Base-by-base conservation (phyloP, 1,140 invertebrate species). In the Augochlora pura region DNA sequence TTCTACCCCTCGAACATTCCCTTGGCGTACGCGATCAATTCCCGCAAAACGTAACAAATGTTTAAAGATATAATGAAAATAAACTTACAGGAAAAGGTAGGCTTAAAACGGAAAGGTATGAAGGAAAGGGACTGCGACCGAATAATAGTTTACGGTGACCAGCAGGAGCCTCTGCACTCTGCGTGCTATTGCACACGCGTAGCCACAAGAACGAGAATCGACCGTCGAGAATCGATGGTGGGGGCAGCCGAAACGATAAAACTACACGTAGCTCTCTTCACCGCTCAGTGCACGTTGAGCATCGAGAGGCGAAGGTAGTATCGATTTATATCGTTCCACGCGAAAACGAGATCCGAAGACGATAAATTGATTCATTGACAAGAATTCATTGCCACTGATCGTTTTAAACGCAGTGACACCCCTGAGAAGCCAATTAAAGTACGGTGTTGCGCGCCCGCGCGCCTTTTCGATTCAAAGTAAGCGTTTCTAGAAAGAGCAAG, bases 211-310 rank as follows among this genome's bases (percentile, higher is more conserved):
- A n/a, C 42, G 63, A 46, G 73, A 52, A 21, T 64, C 59, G 69
- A 52, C 52, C 69, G 52, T 52, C 65, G 62, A 65, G 72, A 52
- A 25, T 18, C 21, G 18, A 21, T 57, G 67, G 77, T 25, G 32
- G 64, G 57, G 68, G 27, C 23, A 52, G 65, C 2, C 68, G 14
- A 25, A 42, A 52, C 84, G 84, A 86, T 86, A 86, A 86, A 86
- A 86, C 72, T 85, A 86, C 80, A 57, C 63, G 70, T 69, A 82
- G 57, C 73, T 46, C 82, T 73, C 82, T 71, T 72, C 23, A 32
- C 54, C 27, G 79, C 59, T 81, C 80, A 86, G 84, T 86, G 32
- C 69, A 57, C 65, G 49, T 66, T 59, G 23, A 39, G 60, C 25
- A 69, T 27, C n/a, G 12, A 59, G 65, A 46, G 32, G 62, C 21